A percentile compares a stretch with the other conserved stretches of the same genome.
Conservation (phyloP, 1,140 invertebrate genomes). For the Leptonema lineaticorne region DNA sequence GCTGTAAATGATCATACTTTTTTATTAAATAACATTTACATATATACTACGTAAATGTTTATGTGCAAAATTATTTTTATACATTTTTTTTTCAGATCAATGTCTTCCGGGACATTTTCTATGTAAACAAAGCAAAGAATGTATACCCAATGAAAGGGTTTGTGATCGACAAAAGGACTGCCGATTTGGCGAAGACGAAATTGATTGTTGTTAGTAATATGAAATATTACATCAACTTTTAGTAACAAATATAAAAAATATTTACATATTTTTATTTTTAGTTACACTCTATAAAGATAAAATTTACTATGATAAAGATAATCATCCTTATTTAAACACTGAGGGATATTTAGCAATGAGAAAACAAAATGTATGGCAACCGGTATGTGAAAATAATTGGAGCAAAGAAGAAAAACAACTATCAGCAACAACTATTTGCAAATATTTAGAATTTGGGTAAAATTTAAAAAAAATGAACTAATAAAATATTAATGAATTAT, state of each 20-base stretch:
- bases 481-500: too few relatives aligned
- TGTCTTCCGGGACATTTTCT: conserved; percentile 59
- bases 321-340: conserved; percentile 57
- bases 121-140: conserved; percentile 60
- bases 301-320: conserved; percentile 60
- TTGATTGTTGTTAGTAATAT: conserved; percentile 63
- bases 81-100: conserved; percentile 51
- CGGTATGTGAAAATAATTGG: conserved; percentile 59
- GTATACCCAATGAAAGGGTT: conserved; percentile 58
- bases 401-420: conserved; percentile 46
- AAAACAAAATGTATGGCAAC: conserved; percentile 60
- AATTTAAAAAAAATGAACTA: too few relatives aligned
- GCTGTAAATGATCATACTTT: conserved; percentile 53
- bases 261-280: conserved; percentile 48
- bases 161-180: conserved; percentile 68
- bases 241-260: conserved; percentile 17
- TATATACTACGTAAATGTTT: background rate
- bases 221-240: conserved; percentile 12
- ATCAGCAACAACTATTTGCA: conserved; percentile 57
- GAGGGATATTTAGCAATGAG: conserved; percentile 63
- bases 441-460: conserved; percentile 61
- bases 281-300: conserved; percentile 63
- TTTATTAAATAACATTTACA: conserved; percentile 13
- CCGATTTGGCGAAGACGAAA: conserved; percentile 68
- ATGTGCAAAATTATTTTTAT: background rate